A percentile compares a stretch with the other conserved stretches of the same genome.
These are phyloP conservation scores for Clinocottus analis DNA, from an alignment of 2,113 vertebrate genomes.

Conservation along the genomic window DNA sequence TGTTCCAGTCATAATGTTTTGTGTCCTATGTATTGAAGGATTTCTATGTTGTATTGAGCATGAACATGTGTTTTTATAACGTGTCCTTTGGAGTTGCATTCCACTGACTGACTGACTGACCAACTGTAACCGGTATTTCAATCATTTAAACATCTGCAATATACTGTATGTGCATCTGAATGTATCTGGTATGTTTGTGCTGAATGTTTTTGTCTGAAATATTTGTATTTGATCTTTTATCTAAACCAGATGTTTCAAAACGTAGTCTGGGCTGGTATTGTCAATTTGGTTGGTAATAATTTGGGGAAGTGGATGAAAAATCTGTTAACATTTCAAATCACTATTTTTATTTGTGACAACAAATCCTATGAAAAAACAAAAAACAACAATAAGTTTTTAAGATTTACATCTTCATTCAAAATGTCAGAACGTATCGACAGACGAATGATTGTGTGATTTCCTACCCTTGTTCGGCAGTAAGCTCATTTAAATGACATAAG, in stretches of 20 bases:
- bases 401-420: neutral
- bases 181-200: slow-evolving; percentile 15
- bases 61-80: neutral
- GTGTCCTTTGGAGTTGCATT: slow-evolving; percentile 26
- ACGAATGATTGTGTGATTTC: neutral
- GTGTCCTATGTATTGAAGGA: neutral
- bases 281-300: neutral
- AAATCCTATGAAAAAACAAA: neutral
- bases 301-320: neutral
- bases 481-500: neutral
- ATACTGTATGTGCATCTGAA: slow-evolving; percentile 5
- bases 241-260: slow-evolving; percentile 39
- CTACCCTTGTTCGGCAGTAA: neutral
- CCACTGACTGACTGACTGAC: slow-evolving; percentile 35
- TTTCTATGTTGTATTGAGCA: neutral
- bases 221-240: neutral
- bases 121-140: slow-evolving; percentile 11
- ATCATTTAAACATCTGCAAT: neutral
- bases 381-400: neutral
- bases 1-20: slow-evolving; percentile 26
- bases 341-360: neutral
- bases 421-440: neutral
- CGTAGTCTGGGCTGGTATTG: neutral
- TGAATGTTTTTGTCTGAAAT: slow-evolving; percentile 12
- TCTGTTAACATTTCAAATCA: no score